A percentile compares a stretch with the other conserved stretches of the same genome.
phyloP scores from a whole-genome alignment of 2,888 invertebrate species.

The Scaeva pyrastri region DNA sequence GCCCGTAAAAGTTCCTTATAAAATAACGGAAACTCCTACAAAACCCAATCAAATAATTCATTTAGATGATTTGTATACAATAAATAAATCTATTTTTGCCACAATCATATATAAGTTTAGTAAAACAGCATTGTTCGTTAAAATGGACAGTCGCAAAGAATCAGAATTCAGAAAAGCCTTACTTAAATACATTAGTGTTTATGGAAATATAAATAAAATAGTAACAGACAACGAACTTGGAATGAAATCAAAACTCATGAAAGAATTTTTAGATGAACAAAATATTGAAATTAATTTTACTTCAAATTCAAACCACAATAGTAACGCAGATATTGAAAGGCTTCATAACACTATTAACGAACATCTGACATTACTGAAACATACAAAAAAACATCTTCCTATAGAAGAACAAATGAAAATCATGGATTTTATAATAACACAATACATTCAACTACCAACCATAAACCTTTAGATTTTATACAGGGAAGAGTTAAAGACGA shows the following conservation, averaged over 20 bases:
- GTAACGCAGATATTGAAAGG: slow-evolving; percentile 47
- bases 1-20: too few species aligned
- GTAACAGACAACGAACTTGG: slow-evolving; percentile 36
- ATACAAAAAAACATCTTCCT: slow-evolving; percentile 25
- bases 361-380: slow-evolving; percentile 32
- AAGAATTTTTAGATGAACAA: slow-evolving; percentile 25
- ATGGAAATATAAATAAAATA: slow-evolving; percentile 21
- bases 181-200: slow-evolving; percentile 31
- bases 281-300: slow-evolving; percentile 49
- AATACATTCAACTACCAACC: slow-evolving; percentile 37
- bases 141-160: slow-evolving; percentile 26
- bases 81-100: too few species aligned
- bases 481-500: too few species aligned
- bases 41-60: too few species aligned
- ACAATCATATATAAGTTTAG: slow-evolving; percentile 76
- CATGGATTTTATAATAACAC: slow-evolving; percentile 45
- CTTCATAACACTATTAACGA: slow-evolving; percentile 35
- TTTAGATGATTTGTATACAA: too few species aligned
- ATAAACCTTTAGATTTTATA: too few species aligned
- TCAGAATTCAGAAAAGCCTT: slow-evolving; percentile 28
- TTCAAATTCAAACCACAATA: slow-evolving; percentile 44
- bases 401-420: slow-evolving; percentile 50
- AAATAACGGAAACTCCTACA: too few species aligned
- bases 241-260: slow-evolving; percentile 35
- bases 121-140: too few species aligned